phyloP scores from a whole-genome alignment of 2,797 vertebrate species.

The Bradypodion ventrale region DNA sequence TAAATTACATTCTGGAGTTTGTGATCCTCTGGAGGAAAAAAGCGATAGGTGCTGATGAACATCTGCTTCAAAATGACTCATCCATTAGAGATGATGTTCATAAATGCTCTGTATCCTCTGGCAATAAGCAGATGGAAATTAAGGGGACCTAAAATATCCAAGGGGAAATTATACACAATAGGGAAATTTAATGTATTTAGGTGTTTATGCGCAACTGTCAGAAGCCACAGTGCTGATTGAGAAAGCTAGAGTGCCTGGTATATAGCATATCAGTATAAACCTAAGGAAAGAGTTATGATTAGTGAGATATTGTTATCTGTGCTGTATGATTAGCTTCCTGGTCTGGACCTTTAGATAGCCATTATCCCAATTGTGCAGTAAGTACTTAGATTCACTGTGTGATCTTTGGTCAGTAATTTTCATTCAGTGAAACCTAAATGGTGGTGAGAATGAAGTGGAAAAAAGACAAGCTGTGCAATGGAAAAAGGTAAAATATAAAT shows the following conservation, averaged over 20 bases:
- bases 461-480: neutral
- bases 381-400: neutral
- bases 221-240: neutral
- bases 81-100: slow-evolving; percentile 2
- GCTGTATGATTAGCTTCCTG: neutral
- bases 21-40: slow-evolving; percentile 9
- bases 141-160: neutral
- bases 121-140: neutral
- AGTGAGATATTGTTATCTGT: neutral
- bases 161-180: neutral
- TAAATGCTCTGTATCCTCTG: slow-evolving; percentile 10
- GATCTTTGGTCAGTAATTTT: neutral
- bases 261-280: neutral
- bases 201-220: slow-evolving; percentile 3
- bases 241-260: neutral
- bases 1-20: slow-evolving; percentile 1
- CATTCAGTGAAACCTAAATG: neutral
- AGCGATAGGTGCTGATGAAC: slow-evolving; percentile 14
- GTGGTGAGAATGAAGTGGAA: neutral
- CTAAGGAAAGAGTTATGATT: neutral
- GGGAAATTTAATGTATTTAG: neutral
- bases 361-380: too few relatives aligned
- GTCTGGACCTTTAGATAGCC: neutral
- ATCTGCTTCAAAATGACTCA: slow-evolving; percentile 17
- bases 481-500: neutral